Evolutionary conservation across 2,888 invertebrate species (phyloP), one percentile per base, ranked within the genome.

Genomic region (Nysson spinosus): DNA sequence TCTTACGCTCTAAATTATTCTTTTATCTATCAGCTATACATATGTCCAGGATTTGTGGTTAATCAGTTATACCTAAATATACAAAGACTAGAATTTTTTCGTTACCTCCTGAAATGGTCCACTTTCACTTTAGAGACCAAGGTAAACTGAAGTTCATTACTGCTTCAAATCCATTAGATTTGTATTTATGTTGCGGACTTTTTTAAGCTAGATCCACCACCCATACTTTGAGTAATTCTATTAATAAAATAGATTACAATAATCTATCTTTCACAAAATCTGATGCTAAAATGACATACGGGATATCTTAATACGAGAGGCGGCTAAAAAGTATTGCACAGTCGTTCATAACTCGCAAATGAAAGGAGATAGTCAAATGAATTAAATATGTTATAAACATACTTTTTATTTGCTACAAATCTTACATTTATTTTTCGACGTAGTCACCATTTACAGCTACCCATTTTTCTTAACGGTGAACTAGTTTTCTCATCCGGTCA

Each of bases 41-140:
- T 75, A 73, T 81, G 74, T 81, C 78, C 79, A 79, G 81, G 78
- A 84, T 75, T 80, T 80, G 76, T 80, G 83, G 73, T 76, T 67
- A 62, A 76, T 76, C 74, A 66, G 69, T 69, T 73, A 68, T 77
- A 73, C 76, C 71, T 81, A 77, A 66, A 69, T 74, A 65, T 47
- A 62, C 54, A 71, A 68, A 70, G 68, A 70, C 66, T 77, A 75
- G 60, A 67, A 55, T 78, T 65, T 72, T 74, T 70, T 58, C 60
- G 47, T 79, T 66, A 72, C 54, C 60, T 61, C 55, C 64, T 44
- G 78, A 77, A 72, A 77, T 46, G 72, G 71, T 75, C 69, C 55
- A 74, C 69, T 78, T 75, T 77, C 77, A 62, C 56, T 80, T 79
- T 82, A 74, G 64, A 61, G 67, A 73, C 65, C 71, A 83, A 83